A percentile compares a stretch with the other conserved stretches of the same genome.
These are phyloP conservation scores for Aethina tumida DNA, from an alignment of 1,140 invertebrate genomes.

Conservation along the genomic window DNA sequence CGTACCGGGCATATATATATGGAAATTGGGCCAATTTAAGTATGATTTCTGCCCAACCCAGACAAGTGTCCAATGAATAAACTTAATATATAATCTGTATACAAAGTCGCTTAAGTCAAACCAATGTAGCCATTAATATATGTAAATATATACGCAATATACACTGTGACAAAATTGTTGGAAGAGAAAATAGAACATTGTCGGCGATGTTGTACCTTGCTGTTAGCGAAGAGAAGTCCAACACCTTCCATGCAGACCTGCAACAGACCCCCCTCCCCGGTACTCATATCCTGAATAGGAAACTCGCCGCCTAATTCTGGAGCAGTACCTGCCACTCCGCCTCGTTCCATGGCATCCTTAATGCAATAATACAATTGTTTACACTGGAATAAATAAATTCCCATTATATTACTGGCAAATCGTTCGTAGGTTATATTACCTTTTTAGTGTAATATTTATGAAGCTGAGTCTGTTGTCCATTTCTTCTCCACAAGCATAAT, in stretches of 20 bases:
- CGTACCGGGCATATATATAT: too few species aligned
- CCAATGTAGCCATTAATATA: too few species aligned
- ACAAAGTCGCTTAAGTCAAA: too few species aligned
- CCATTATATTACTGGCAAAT: background rate
- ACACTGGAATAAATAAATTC: conserved; percentile 55
- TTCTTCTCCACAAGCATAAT: conserved; percentile 89
- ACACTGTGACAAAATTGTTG: too few species aligned
- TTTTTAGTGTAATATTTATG: conserved; percentile 99
- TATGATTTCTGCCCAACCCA: too few species aligned
- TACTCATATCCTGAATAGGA: conserved; percentile 93
- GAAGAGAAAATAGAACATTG: too few species aligned
- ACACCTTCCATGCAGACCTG: conserved; percentile 99
- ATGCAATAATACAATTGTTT: conserved; percentile 97
- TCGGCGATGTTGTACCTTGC: conserved; percentile 96
- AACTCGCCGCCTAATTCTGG: conserved; percentile 96
- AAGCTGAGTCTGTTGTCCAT: conserved; percentile 83
- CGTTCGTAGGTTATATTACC: conserved; percentile 47
- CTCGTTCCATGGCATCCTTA: conserved; percentile 97
- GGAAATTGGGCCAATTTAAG: too few species aligned
- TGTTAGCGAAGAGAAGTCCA: conserved; percentile 94
- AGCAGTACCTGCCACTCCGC: conserved; percentile 71
- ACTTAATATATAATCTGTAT: too few species aligned
- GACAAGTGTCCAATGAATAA: too few species aligned
- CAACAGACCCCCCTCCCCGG: conserved; percentile 91
- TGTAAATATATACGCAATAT: too few species aligned